Conservation (phyloP, 2,113 vertebrate species). For the Notiomystis cincta region DNA sequence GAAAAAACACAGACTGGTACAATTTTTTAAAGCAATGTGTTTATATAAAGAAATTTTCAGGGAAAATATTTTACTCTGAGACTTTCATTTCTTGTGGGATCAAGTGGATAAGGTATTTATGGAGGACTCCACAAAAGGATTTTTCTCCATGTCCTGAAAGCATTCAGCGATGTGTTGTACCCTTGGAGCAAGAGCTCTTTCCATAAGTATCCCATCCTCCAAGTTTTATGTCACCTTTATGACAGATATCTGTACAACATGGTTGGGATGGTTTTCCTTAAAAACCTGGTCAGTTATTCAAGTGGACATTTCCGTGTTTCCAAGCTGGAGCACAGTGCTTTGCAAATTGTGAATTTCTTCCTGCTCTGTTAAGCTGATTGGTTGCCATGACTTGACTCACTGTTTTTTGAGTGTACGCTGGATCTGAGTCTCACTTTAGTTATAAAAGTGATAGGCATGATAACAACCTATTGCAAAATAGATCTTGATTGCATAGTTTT, state of each 20-base stretch:
- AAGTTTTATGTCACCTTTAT: background rate
- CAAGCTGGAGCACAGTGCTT: background rate
- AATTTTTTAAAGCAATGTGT: background rate
- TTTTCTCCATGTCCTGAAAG: background rate
- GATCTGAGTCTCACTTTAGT: background rate
- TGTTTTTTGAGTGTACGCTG: background rate
- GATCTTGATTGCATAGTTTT: background rate
- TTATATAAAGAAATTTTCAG: background rate
- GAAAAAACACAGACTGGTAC: background rate
- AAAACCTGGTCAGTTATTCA: background rate
- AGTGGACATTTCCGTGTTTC: background rate
- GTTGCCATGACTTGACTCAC: background rate
- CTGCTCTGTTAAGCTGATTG: background rate
- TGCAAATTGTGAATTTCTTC: background rate
- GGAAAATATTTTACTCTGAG: background rate
- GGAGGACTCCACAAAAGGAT: background rate
- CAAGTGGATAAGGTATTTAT: background rate
- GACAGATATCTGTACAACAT: background rate
- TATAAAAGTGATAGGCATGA: background rate
- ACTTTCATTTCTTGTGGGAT: background rate
- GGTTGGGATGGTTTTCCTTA: background rate
- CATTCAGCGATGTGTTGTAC: background rate
- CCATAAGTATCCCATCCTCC: fast-evolving
- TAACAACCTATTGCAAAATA: background rate
- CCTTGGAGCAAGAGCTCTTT: background rate